A percentile compares a stretch with the other conserved stretches of the same genome.
Conservation (phyloP, 2,888 invertebrate genomes). For the Xestia rhomboidea region DNA sequence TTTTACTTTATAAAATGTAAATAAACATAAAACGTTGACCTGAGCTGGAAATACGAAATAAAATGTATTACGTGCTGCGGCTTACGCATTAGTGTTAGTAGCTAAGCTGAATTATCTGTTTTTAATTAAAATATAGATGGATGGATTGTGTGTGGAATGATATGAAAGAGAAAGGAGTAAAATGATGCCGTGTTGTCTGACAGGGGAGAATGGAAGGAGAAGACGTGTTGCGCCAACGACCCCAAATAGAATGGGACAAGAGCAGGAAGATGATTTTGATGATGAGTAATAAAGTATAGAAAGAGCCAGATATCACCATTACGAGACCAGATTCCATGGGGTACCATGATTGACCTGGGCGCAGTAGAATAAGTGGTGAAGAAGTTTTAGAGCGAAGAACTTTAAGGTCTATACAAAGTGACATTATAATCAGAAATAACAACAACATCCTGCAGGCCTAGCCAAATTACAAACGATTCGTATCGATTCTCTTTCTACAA, state of each 20-base stretch:
- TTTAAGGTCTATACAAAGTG: not conserved
- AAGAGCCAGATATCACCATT: not conserved
- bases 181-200: too few relatives aligned
- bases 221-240: too few relatives aligned
- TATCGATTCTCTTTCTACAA: too few relatives aligned
- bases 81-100: not conserved
- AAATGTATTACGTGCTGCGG: slow-evolving; percentile 13
- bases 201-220: too few relatives aligned
- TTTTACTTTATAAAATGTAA: slow-evolving; percentile 48
- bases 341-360: not conserved
- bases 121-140: not conserved
- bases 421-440: not conserved
- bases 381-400: not conserved
- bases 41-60: slow-evolving; percentile 5
- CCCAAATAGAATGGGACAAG: too few relatives aligned
- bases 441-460: too few relatives aligned
- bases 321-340: not conserved
- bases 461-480: too few relatives aligned
- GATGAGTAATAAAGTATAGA: not conserved
- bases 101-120: not conserved
- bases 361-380: not conserved
- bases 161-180: too few relatives aligned
- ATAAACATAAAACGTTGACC: slow-evolving; percentile 41
- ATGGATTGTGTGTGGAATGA: too few relatives aligned
- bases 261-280: too few relatives aligned